These are phyloP conservation scores for Athalia circularis DNA, from an alignment of 2,888 invertebrate species.

Conservation along the genomic window DNA sequence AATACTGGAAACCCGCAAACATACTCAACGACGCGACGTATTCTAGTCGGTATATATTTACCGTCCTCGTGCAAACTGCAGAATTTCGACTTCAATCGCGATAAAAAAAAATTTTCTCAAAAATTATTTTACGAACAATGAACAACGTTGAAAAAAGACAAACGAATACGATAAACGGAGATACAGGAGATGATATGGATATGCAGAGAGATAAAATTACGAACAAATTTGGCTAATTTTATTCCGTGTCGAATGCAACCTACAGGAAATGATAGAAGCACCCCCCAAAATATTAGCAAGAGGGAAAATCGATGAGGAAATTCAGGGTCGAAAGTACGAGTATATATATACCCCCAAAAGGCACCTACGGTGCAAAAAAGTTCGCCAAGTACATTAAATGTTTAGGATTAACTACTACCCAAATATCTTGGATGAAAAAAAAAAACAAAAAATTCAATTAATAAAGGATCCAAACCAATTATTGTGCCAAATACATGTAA, in stretches of 20 bases:
- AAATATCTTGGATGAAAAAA: too few relatives aligned
- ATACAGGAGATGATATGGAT: background rate
- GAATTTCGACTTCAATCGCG: background rate
- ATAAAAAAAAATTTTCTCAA: background rate
- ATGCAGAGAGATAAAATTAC: background rate
- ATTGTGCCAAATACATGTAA: too few relatives aligned
- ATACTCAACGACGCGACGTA: background rate
- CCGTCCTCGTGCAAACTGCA: background rate
- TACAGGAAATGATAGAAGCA: conserved; percentile 34
- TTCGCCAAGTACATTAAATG: too few relatives aligned
- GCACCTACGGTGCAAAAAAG: too few relatives aligned
- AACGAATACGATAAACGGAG: background rate
- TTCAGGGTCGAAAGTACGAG: conserved; percentile 29
- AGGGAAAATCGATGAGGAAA: conserved; percentile 31
- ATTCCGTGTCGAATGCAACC: conserved; percentile 30
- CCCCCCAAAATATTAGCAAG: conserved; percentile 30
- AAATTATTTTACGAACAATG: background rate
- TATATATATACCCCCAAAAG: too few relatives aligned
- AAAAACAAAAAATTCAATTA: too few relatives aligned
- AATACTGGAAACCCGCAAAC: too few relatives aligned
- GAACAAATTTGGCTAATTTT: background rate
- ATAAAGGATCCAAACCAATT: too few relatives aligned
- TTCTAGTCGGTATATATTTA: conserved; percentile 30
- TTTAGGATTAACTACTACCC: too few relatives aligned
- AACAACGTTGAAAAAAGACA: background rate